phyloP scores from a whole-genome alignment of 2,797 vertebrate genomes.

The Amniataba percoides region DNA sequence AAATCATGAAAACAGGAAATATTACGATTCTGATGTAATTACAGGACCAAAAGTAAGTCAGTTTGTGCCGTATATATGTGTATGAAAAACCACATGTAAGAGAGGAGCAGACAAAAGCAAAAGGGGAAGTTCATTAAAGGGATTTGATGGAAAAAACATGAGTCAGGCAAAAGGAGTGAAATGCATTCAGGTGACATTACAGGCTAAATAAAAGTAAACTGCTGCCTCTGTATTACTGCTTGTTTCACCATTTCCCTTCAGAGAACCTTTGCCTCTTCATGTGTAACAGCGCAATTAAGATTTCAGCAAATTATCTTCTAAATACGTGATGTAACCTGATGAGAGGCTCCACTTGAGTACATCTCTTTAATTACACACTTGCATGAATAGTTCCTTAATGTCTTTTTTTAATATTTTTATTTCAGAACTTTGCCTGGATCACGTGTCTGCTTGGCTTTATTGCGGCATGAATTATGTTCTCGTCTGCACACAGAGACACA shows the following conservation, averaged over 20 bases:
- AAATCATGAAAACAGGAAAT: background rate
- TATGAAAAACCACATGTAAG: background rate
- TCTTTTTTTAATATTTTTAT: background rate
- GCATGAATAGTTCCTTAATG: conserved; percentile 45
- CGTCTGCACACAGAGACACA: conserved; percentile 9
- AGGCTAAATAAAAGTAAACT: background rate
- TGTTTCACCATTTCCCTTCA: conserved; percentile 2
- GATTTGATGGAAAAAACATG: background rate
- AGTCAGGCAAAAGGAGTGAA: too few relatives aligned
- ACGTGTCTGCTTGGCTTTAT: background rate
- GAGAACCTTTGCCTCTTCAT: conserved; percentile 23
- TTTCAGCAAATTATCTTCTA: conserved; percentile 33
- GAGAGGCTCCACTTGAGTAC: conserved; percentile 35
- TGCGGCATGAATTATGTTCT: conserved; percentile 17
- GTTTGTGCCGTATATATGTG: background rate
- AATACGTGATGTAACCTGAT: conserved; percentile 42
- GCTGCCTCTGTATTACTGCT: conserved; percentile 16
- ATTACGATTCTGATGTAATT: background rate
- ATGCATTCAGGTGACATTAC: conserved; percentile 2
- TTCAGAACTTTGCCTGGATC: background rate
- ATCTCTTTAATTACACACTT: conserved; percentile 54
- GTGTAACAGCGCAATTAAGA: conserved; percentile 31
- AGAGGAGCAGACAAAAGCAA: background rate
- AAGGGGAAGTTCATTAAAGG: background rate
- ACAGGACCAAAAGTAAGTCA: background rate